Evolutionary conservation across 2,113 vertebrate genomes (phyloP).

Genomic region (Notarius lentiginosus): DNA sequence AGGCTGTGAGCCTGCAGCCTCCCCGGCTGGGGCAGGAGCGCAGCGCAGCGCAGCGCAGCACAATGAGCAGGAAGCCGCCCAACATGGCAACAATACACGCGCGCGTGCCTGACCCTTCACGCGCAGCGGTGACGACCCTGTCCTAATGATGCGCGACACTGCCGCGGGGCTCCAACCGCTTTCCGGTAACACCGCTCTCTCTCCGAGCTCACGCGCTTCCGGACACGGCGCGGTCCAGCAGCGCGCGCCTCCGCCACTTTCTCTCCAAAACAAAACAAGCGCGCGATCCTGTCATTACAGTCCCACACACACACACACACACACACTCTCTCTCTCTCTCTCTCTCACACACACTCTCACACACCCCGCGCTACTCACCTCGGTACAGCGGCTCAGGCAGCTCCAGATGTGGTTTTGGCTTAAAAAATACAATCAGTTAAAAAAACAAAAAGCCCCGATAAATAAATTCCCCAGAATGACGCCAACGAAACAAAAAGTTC

Average conservation of each 20-base stretch:
- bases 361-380: slow-evolving; percentile 73
- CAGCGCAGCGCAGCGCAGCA: not conserved
- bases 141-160: slow-evolving; percentile 7
- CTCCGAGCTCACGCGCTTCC: not conserved
- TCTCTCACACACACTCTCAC: too few species aligned
- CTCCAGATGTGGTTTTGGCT: slow-evolving; percentile 46
- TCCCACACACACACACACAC: not conserved
- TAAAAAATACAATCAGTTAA: not conserved
- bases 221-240: not conserved
- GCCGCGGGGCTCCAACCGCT: not conserved
- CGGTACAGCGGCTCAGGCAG: slow-evolving; percentile 52
- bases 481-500: slow-evolving; percentile 59
- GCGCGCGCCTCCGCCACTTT: slow-evolving; percentile 16
- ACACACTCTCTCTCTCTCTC: too few species aligned
- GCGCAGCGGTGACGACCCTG: slow-evolving; percentile 6
- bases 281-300: not conserved
- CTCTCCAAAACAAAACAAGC: not conserved
- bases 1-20: not conserved
- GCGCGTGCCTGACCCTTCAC: slow-evolving; percentile 1
- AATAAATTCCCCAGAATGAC: slow-evolving; percentile 55
- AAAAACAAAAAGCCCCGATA: not conserved
- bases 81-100: not conserved
- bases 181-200: not conserved
- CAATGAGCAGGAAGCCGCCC: slow-evolving; percentile 10
- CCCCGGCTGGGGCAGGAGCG: too few species aligned